phyloP scores from a whole-genome alignment of 1,140 invertebrate genomes.

The Rhopalosiphum padi region DNA sequence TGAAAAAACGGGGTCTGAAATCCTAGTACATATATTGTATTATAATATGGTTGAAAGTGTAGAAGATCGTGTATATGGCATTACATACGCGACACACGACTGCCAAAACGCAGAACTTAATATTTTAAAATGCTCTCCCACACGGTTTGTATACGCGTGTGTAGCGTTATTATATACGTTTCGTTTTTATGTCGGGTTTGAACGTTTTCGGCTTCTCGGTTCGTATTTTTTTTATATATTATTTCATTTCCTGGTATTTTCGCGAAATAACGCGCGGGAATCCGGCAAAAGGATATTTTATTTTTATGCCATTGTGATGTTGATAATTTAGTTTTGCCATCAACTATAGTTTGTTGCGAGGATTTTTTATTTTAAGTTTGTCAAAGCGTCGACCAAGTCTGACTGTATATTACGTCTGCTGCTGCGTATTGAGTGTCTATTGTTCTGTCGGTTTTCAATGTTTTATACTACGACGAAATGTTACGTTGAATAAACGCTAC shows the following conservation, averaged over 20 bases:
- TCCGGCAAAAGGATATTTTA: neutral
- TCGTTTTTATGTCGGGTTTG: neutral
- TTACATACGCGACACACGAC: neutral
- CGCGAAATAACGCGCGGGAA: neutral
- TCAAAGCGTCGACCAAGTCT: neutral
- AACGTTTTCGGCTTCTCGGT: neutral
- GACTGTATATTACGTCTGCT: neutral
- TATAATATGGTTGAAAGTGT: neutral
- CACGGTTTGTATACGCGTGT: neutral
- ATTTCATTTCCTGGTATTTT: neutral
- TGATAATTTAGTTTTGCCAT: slow-evolving; percentile 11
- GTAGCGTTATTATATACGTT: neutral
- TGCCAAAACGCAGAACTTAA: neutral
- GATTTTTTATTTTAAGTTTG: slow-evolving; percentile 15
- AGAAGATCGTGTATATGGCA: neutral
- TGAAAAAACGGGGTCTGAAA: neutral
- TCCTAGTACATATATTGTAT: neutral
- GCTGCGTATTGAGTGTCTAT: neutral
- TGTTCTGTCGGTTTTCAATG: slow-evolving; percentile 4
- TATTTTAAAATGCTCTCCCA: neutral
- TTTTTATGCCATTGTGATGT: slow-evolving; percentile 1
- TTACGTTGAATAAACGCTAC: neutral
- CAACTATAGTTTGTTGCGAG: neutral
- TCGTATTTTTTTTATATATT: neutral
- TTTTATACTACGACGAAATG: neutral